Percentiles rank a stretch among this genome's conserved stretches.
Conservation (phyloP, 2,113 vertebrate species). For the Cebus imitator region DNA sequence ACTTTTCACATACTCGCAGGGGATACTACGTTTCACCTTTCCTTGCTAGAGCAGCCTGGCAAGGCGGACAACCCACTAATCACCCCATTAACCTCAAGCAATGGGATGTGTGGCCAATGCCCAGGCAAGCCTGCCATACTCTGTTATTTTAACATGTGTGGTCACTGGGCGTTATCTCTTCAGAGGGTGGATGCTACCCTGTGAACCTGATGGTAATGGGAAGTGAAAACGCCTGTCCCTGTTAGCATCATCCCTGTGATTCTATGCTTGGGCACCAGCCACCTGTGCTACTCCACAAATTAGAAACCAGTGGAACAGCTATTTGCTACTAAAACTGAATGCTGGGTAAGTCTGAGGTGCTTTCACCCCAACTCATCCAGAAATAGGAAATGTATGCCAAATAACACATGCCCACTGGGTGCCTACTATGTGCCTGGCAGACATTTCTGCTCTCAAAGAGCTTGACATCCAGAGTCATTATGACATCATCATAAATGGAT, state of each 20-base stretch:
- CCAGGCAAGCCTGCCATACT: not conserved
- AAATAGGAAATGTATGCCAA: not conserved
- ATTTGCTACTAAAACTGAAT: not conserved
- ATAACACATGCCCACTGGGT: not conserved
- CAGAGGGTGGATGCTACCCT: not conserved
- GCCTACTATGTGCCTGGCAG: not conserved
- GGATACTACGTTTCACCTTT: not conserved
- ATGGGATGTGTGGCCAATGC: not conserved
- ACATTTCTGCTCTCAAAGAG: not conserved
- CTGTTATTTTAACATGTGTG: slow-evolving; percentile 28
- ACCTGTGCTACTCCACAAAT: not conserved
- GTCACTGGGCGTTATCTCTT: not conserved
- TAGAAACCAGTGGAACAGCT: not conserved
- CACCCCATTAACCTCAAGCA: not conserved
- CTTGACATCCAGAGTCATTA: not conserved
- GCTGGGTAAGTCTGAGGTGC: not conserved
- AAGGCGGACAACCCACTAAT: not conserved
- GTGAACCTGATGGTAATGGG: not conserved
- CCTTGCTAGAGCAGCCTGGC: not conserved
- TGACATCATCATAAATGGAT: not conserved
- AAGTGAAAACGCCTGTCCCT: slow-evolving; percentile 40
- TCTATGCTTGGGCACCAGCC: not conserved
- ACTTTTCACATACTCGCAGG: not conserved
- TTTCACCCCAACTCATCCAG: not conserved
- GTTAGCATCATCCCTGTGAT: not conserved